Conservation (phyloP, 2,888 invertebrate species). For the Parochlus steinenii region DNA sequence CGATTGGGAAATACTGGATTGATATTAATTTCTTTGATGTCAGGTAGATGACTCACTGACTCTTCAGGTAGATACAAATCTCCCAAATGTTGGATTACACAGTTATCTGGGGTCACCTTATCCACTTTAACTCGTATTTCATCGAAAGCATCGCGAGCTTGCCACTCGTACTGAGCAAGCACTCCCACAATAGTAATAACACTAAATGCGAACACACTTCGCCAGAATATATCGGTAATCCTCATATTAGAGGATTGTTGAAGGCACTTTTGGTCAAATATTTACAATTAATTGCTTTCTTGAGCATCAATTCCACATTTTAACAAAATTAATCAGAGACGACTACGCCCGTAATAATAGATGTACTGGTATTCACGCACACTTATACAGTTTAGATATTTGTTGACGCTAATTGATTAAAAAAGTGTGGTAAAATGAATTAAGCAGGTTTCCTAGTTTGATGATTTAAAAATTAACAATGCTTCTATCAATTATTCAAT, state of each 20-base stretch:
- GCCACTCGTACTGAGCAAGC: conserved; percentile 83
- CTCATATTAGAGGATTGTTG: neutral
- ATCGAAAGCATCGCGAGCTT: conserved; percentile 76
- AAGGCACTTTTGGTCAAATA: conserved; percentile 5
- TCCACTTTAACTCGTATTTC: conserved; percentile 71
- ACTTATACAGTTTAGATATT: too few relatives aligned
- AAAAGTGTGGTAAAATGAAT: too few relatives aligned
- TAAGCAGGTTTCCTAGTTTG: too few relatives aligned
- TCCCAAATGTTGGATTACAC: conserved; percentile 68
- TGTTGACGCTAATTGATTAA: too few relatives aligned
- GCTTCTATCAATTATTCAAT: too few relatives aligned
- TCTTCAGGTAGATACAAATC: conserved; percentile 73
- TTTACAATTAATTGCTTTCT: too few relatives aligned
- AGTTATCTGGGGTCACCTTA: conserved; percentile 72
- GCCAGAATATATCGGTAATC: conserved; percentile 18
- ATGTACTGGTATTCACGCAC: too few relatives aligned
- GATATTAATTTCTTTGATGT: conserved; percentile 84
- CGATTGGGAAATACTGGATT: conserved; percentile 91
- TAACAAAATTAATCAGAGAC: too few relatives aligned
- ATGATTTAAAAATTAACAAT: too few relatives aligned
- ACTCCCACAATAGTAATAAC: conserved; percentile 36
- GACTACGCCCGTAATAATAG: too few relatives aligned
- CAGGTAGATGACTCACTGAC: conserved; percentile 78
- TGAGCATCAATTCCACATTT: too few relatives aligned
- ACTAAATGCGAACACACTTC: conserved; percentile 26